Conservation (phyloP, 53 echinoderm and acorn worm genomes). For the Patiria pectinifera region DNA sequence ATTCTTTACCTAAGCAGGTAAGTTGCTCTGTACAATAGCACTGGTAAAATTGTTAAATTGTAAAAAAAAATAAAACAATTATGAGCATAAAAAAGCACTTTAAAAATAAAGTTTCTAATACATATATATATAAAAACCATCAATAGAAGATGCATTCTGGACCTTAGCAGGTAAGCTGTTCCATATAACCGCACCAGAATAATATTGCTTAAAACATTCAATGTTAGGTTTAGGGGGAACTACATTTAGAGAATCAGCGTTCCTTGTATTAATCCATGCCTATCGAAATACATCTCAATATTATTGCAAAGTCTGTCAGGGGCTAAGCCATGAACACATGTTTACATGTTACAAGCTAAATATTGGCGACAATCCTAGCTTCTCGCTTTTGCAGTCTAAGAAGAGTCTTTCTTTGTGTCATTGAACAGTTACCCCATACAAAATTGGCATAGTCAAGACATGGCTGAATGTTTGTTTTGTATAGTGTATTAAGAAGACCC, state of each 20-base stretch:
- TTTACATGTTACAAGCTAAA: constrained; percentile 7
- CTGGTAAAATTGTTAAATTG: neutral
- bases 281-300: constrained; percentile 1
- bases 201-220: too few relatives aligned
- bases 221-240: constrained; percentile 7
- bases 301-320: too few relatives aligned
- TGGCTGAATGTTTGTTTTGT: constrained; percentile 23
- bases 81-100: too few relatives aligned
- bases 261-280: neutral
- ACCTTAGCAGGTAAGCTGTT: too few relatives aligned
- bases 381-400: neutral
- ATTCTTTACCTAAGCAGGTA: too few relatives aligned
- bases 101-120: too few relatives aligned
- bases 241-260: neutral
- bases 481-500: neutral
- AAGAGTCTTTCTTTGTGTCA: neutral
- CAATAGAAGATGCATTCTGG: too few relatives aligned
- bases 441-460: constrained; percentile 14
- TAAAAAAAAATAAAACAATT: too few relatives aligned
- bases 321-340: constrained; percentile 23
- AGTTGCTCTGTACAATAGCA: constrained; percentile 4
- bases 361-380: neutral
- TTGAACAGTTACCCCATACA: constrained; percentile 7
- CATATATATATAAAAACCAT: too few relatives aligned
- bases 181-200: too few relatives aligned